These are phyloP conservation scores for Anastatus disparis DNA, from an alignment of 1,140 invertebrate genomes.

Conservation along the genomic window DNA sequence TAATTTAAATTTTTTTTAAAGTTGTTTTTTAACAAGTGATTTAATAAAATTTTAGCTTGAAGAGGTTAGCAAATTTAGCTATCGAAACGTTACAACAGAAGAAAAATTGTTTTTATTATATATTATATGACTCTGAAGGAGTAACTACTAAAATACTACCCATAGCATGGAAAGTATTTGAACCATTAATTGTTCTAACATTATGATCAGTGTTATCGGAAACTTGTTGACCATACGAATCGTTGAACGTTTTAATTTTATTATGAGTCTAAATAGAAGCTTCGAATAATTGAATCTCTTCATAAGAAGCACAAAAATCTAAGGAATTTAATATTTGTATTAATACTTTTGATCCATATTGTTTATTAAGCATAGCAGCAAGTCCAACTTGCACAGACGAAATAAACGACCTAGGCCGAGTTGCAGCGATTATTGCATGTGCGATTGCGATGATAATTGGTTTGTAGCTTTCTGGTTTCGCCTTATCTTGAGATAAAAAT, in stretches of 20 bases:
- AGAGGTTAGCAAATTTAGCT: no score
- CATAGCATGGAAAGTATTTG: slow-evolving; percentile 45
- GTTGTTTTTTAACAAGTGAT: no score
- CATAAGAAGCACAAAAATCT: no score
- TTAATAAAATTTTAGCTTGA: no score
- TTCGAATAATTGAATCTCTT: no score
- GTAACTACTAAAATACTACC: slow-evolving; percentile 43
- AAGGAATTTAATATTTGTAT: no score
- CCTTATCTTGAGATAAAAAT: background rate
- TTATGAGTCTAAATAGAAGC: background rate
- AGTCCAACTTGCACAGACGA: background rate
- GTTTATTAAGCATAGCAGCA: background rate
- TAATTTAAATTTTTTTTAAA: no score
- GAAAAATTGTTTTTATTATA: no score
- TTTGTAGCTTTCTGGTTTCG: background rate
- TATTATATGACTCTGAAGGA: slow-evolving; percentile 13
- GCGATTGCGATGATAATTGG: background rate
- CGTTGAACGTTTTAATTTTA: slow-evolving; percentile 28
- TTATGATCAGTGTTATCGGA: slow-evolving; percentile 43
- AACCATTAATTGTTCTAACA: slow-evolving; percentile 38
- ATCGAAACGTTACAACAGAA: no score
- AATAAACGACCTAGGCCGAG: background rate
- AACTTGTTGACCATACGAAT: background rate
- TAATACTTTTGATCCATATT: background rate
- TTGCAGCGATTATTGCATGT: background rate